These are phyloP conservation scores for Blastobasis adustella DNA, from an alignment of 2,888 invertebrate genomes.

Conservation along the genomic window DNA sequence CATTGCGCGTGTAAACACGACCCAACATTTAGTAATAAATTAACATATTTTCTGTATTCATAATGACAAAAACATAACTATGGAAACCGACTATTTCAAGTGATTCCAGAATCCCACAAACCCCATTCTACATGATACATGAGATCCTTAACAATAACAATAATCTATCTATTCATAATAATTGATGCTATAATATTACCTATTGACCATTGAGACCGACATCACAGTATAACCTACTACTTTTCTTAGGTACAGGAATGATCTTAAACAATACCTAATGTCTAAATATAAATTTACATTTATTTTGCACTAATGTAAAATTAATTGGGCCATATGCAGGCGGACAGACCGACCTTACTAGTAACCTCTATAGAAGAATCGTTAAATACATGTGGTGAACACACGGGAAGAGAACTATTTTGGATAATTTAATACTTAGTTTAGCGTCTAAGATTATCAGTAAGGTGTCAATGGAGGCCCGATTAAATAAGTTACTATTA, in stretches of 20 bases:
- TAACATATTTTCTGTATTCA: no score
- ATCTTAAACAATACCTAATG: conserved; percentile 55
- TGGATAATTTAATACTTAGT: no score
- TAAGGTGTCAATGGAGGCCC: conserved; percentile 13
- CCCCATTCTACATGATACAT: conserved; percentile 62
- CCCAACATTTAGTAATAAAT: no score
- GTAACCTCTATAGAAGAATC: conserved; percentile 8
- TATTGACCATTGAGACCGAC: conserved; percentile 71
- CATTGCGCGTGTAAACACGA: conserved; percentile 1
- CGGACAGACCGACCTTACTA: conserved; percentile 39
- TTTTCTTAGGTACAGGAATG: conserved; percentile 74
- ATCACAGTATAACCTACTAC: conserved; percentile 71
- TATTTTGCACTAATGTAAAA: conserved; percentile 46
- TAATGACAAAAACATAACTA: conserved; percentile 15
- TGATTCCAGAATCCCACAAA: conserved; percentile 61
- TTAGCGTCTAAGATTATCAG: conserved; percentile 2
- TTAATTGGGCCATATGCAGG: conserved; percentile 45
- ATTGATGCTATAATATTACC: conserved; percentile 66
- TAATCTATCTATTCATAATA: conserved; percentile 63
- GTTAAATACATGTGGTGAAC: neutral
- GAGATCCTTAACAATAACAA: conserved; percentile 74
- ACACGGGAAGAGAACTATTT: neutral
- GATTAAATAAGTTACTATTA: conserved; percentile 3
- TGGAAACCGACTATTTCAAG: conserved; percentile 47
- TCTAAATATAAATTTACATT: conserved; percentile 54